Evolutionary conservation across 2,797 vertebrate species (phyloP).

Genomic region (Periparus ater): DNA sequence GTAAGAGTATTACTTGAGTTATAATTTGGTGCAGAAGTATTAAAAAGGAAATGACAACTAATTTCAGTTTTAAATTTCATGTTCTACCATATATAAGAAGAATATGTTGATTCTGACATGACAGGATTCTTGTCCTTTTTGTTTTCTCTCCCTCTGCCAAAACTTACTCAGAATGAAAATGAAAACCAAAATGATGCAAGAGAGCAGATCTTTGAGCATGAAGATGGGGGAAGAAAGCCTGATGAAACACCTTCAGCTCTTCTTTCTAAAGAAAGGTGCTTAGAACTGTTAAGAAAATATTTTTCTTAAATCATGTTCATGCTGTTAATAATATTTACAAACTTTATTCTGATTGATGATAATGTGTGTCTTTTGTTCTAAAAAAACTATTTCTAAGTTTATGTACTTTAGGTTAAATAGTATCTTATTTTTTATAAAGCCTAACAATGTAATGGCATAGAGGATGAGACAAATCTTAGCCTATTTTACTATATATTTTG

Average conservation of each 20-base stretch:
- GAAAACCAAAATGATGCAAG: slow-evolving; percentile 43
- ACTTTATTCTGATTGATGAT: not conserved
- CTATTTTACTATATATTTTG: not conserved
- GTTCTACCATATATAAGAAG: not conserved
- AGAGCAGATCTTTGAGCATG: slow-evolving; percentile 39
- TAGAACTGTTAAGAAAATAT: not conserved
- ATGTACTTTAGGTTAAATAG: not conserved
- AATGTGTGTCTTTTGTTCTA: not conserved
- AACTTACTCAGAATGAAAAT: slow-evolving; percentile 76
- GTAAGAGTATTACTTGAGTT: slow-evolving; percentile 11
- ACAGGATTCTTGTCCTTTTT: slow-evolving; percentile 89
- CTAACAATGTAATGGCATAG: not conserved
- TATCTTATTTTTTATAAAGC: not conserved
- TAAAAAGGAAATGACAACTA: not conserved
- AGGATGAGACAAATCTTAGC: not conserved
- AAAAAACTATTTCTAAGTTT: not conserved
- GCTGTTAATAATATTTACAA: not conserved
- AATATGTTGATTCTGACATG: slow-evolving; percentile 73
- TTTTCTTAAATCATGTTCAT: not conserved
- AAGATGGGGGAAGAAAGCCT: slow-evolving; percentile 65
- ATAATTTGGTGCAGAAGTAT: slow-evolving; percentile 19
- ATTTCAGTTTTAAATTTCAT: slow-evolving; percentile 18
- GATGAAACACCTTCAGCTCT: slow-evolving; percentile 68
- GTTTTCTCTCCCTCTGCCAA: slow-evolving; percentile 85
- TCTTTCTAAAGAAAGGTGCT: slow-evolving; percentile 85